These are phyloP conservation scores for Spondyliosoma cantharus DNA, from an alignment of 2,797 vertebrate species.

Conservation along the genomic window DNA sequence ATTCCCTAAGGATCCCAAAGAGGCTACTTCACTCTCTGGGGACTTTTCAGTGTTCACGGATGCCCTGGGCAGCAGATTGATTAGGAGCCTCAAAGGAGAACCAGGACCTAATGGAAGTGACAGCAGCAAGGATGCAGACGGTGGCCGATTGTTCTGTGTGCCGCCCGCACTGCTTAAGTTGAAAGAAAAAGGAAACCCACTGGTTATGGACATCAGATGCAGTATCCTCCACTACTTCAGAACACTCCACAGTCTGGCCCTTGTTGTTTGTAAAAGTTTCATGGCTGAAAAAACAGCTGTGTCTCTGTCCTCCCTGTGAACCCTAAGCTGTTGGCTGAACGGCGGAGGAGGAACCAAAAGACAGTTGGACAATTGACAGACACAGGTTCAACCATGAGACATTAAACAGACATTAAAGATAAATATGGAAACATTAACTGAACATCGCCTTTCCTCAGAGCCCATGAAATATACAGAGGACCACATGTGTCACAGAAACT, in stretches of 20 bases:
- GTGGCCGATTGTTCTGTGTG: conserved; percentile 8
- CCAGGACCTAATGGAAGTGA: conserved; percentile 4
- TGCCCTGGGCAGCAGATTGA: not conserved
- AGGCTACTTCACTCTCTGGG: not conserved
- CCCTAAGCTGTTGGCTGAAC: not conserved
- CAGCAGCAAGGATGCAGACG: conserved; percentile 1
- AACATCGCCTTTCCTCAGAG: not conserved
- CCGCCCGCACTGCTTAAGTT: not conserved
- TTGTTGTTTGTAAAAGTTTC: not conserved
- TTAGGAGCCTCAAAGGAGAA: not conserved
- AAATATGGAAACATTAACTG: not conserved
- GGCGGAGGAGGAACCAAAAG: not conserved
- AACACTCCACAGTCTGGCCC: not conserved
- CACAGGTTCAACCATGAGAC: not conserved
- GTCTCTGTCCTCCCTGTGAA: conserved; percentile 5
- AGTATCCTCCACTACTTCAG: not conserved
- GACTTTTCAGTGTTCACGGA: conserved; percentile 10
- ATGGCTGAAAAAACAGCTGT: not conserved
- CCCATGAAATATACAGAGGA: not conserved
- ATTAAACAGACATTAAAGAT: not conserved
- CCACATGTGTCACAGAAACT: too few relatives aligned
- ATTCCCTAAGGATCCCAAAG: not conserved
- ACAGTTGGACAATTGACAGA: not conserved
- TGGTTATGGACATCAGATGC: not conserved
- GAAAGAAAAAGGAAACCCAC: not conserved